Base-by-base conservation (phyloP, 2,888 invertebrate species). In the Piscicola geometra region DNA sequence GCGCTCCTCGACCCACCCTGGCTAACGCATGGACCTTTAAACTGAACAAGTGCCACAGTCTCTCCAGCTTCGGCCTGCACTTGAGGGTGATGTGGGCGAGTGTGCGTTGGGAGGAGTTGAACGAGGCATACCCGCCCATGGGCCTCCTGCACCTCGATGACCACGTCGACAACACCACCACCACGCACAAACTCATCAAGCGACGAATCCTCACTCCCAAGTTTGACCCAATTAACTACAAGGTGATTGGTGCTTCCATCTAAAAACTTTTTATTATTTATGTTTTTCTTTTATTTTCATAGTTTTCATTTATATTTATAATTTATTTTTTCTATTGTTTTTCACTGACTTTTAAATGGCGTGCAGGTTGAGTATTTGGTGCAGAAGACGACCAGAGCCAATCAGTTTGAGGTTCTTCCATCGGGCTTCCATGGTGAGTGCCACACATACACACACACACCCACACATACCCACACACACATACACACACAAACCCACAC, bases 11-110 rank as follows among this genome's bases (percentile, higher is more conserved):
- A 78, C 98, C 98, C 0, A 86, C 92, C n/a, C 96, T 98, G 84
- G 94, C 94, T 86, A 94, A 95, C 0, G 93, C 94, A 82, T 99
- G 98, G 97, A 87, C 94, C 69, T 98, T 91, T 83, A 90, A 95
- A 77, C 93, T 93, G 0, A 91, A 93, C 21, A 92, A 91, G 81
- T 87, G 93, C 30, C 90, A 89, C 78, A 92, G 93, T 76, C 84
- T 98, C 69, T 90, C 95, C 18, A 90, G 92, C 70, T 92, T 94
- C 9, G 94, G 94, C 0, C 86, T 96, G 75, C 97, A 97, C 84
- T 86, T 99, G 75, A 89, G 94, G 78, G 91, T 96, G 76, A 87
- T 99, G 81, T 98, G 95, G 93, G 90, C 92, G 0, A 94, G 93
- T 83, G 87, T 98, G 41, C 89, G 94, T 69, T 99, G 98, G 98